These are phyloP conservation scores for Mallateleia sp. DNA, from an alignment of 2,888 invertebrate genomes.

Conservation along the genomic window DNA sequence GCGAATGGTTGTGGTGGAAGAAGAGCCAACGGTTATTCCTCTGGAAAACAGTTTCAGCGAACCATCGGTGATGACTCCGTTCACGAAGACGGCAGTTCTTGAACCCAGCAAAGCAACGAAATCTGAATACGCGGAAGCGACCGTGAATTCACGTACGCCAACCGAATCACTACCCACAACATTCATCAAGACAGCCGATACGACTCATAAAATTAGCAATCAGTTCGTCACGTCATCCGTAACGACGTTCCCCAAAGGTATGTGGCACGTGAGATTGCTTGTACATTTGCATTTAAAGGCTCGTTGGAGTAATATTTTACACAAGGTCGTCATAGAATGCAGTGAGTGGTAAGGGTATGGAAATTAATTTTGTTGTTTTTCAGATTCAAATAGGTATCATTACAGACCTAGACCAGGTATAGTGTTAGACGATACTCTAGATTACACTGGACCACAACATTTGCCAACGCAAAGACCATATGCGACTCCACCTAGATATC, in stretches of 20 bases:
- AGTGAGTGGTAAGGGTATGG: background rate
- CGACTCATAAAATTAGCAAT: conserved; percentile 71
- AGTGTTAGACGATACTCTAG: conserved; percentile 93
- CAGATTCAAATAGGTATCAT: conserved; percentile 87
- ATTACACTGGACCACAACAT: conserved; percentile 89
- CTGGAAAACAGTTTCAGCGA: conserved; percentile 72
- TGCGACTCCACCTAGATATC: conserved; percentile 85
- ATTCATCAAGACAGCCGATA: conserved; percentile 74
- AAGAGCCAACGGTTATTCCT: conserved; percentile 81
- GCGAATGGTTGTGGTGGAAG: conserved; percentile 77
- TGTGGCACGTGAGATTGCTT: conserved; percentile 78
- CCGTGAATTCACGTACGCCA: conserved; percentile 85
- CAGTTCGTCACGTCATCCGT: conserved; percentile 81
- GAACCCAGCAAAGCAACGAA: conserved; percentile 83
- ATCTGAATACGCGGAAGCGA: conserved; percentile 70
- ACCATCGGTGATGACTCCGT: conserved; percentile 53
- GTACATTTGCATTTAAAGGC: conserved; percentile 25
- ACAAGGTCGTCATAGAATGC: background rate
- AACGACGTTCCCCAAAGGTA: conserved; percentile 82
- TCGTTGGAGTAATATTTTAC: background rate
- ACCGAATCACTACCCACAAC: conserved; percentile 89
- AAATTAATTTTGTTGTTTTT: conserved; percentile 1
- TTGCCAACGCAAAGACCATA: conserved; percentile 90
- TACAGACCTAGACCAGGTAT: conserved; percentile 96
- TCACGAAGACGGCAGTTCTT: conserved; percentile 72